Evolutionary conservation across 2,113 vertebrate species (phyloP), one percentile per base, ranked within the genome.

Genomic region (Dasyurus viverrinus): DNA sequence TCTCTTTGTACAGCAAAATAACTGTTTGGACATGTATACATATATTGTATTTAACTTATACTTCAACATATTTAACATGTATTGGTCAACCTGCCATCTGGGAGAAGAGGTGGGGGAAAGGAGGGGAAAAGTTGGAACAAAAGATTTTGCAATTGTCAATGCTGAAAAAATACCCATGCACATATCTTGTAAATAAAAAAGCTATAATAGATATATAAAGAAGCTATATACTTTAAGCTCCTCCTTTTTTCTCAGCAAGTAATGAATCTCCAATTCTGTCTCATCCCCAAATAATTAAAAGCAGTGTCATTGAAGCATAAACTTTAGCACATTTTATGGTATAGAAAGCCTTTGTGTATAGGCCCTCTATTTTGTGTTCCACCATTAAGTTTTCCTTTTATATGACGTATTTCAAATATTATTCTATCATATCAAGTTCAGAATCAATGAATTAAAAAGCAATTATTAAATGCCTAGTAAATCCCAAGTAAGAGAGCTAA

Each of bases 311-410:
- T 53, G 47, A 54, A 48, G 68, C 5, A 14, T 54, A 96, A 93
- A 89, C 12, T 95, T 36, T 94, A 94, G 89, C 84, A 68, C 54
- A 54, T 11, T 92, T 24, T 93, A 92, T 54, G 23, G 91, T 6
- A 90, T 89, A 25, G 54, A 95, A 96, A 92, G 7, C 3, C 90
- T 25, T 90, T 92, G 93, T 84, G 68, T 84, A 76, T 19, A n/a
- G 68, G 36, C 6, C 68, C 16, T n/a, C 0, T 76, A n/a, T 16
- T 3, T 76, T 76, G 36, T 6, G 2, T 6, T 6, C 68, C n/a
- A 42, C 1, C n/a, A 84, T 42, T 19, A 76, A 76, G 30, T 14
- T 76, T 76, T 76, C 36, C 36, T n/a, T 76, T 36, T n/a, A 19
- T 19, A 76, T 76, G 60, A 76, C n/a, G 36, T 4, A 76, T 76